phyloP scores from a whole-genome alignment of 2,888 invertebrate genomes.

The Apodemia zela region DNA sequence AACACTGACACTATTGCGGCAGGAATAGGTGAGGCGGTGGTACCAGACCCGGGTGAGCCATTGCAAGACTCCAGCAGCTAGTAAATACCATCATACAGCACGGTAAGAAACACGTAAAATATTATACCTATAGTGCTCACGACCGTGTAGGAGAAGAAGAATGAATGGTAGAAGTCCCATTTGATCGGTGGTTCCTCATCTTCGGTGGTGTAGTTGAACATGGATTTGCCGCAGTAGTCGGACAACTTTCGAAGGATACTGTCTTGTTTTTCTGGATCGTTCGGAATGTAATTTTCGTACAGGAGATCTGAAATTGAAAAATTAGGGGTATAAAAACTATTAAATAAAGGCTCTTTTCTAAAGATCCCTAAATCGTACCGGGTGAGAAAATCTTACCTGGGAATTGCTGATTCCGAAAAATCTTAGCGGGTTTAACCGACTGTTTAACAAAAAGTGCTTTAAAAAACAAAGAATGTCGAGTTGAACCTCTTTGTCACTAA shows the following conservation, averaged over 20 bases:
- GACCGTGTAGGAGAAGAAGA: constrained; percentile 94
- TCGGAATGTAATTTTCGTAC: constrained; percentile 78
- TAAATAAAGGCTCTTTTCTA: too few species aligned
- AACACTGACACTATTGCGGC: too few species aligned
- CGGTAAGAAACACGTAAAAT: constrained; percentile 13
- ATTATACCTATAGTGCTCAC: constrained; percentile 94
- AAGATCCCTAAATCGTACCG: too few species aligned
- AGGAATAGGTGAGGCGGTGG: too few species aligned
- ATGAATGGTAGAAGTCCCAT: constrained; percentile 95
- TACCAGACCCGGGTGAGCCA: too few species aligned
- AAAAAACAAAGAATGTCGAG: too few species aligned
- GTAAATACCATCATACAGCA: not conserved
- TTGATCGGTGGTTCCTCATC: constrained; percentile 81
- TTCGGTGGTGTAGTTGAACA: constrained; percentile 82
- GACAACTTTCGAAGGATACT: constrained; percentile 82
- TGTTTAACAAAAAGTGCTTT: too few species aligned
- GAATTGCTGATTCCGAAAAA: too few species aligned
- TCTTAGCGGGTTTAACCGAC: too few species aligned
- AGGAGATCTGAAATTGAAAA: constrained; percentile 78
- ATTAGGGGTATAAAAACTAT: not conserved
- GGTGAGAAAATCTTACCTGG: too few species aligned
- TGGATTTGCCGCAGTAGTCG: constrained; percentile 87
- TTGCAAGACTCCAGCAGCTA: too few species aligned
- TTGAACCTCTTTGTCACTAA: too few species aligned
- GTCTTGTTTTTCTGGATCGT: constrained; percentile 74